Evolutionary conservation across 2,113 vertebrate genomes (phyloP).

Genomic region (Menura novaehollandiae): DNA sequence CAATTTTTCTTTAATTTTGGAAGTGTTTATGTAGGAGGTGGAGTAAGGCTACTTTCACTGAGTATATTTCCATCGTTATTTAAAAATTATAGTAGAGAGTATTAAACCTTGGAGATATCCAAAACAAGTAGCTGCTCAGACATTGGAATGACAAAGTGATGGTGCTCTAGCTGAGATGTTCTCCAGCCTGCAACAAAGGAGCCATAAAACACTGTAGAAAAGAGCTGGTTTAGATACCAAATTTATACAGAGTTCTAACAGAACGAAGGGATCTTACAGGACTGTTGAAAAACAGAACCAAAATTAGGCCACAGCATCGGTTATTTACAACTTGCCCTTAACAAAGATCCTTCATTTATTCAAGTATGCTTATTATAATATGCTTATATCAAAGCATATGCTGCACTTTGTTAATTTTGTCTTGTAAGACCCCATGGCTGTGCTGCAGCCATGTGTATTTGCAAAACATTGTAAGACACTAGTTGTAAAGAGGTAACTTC

Average conservation of each 20-base stretch:
- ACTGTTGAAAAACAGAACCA: not conserved
- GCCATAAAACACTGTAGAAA: constrained; percentile 21
- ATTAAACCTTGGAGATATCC: constrained; percentile 13
- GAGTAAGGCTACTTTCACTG: not conserved
- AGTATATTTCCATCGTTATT: not conserved
- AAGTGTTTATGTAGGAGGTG: not conserved
- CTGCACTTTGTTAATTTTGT: not conserved
- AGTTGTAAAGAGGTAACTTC: not conserved
- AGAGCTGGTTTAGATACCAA: not conserved
- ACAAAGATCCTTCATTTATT: not conserved
- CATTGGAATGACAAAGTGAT: constrained; percentile 18
- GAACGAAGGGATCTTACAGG: not conserved
- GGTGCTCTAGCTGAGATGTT: not conserved
- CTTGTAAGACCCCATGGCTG: not conserved
- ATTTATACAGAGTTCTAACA: not conserved
- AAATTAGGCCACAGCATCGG: not conserved
- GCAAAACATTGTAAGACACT: not conserved
- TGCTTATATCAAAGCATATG: fast-evolving
- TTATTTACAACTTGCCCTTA: not conserved
- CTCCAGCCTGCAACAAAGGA: not conserved
- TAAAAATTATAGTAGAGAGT: not conserved
- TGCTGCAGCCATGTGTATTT: not conserved
- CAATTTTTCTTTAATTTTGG: not conserved
- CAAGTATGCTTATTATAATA: too few relatives aligned
- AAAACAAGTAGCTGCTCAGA: not conserved